Percentiles rank a stretch among this genome's conserved stretches.
These are phyloP conservation scores for Pheosia tremula DNA, from an alignment of 2,888 invertebrate genomes.

Conservation along the genomic window DNA sequence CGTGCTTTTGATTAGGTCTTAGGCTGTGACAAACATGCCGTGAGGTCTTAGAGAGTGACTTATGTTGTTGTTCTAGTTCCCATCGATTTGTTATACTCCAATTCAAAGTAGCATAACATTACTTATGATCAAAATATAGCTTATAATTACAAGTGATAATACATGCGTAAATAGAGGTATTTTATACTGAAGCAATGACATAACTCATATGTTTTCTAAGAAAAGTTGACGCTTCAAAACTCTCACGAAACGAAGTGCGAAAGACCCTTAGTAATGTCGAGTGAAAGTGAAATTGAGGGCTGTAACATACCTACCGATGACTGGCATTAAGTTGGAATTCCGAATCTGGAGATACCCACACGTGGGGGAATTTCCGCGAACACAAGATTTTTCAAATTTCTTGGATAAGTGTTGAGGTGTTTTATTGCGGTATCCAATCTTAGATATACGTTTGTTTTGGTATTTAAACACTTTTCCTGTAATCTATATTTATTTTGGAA, in stretches of 20 bases:
- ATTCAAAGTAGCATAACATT: no score
- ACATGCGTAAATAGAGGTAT: no score
- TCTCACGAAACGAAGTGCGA: not conserved
- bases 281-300: conserved; percentile 50
- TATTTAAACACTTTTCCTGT: no score
- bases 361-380: conserved; percentile 17
- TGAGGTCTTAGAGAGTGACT: no score
- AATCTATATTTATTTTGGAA: no score
- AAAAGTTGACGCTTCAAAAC: not conserved
- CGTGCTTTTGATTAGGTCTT: no score
- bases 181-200: no score
- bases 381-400: conserved; percentile 26
- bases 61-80: no score
- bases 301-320: conserved; percentile 41
- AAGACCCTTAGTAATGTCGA: conserved; percentile 24
- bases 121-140: no score
- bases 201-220: not conserved
- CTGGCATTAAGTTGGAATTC: conserved; percentile 42
- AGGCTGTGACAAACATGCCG: no score
- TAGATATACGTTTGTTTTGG: not conserved
- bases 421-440: not conserved
- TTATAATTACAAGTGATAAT: no score
- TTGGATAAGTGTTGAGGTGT: not conserved
- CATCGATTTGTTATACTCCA: no score
- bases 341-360: conserved; percentile 23